These are phyloP conservation scores for Onychostoma macrolepis DNA, from an alignment of 2,113 vertebrate species.

Conservation along the genomic window DNA sequence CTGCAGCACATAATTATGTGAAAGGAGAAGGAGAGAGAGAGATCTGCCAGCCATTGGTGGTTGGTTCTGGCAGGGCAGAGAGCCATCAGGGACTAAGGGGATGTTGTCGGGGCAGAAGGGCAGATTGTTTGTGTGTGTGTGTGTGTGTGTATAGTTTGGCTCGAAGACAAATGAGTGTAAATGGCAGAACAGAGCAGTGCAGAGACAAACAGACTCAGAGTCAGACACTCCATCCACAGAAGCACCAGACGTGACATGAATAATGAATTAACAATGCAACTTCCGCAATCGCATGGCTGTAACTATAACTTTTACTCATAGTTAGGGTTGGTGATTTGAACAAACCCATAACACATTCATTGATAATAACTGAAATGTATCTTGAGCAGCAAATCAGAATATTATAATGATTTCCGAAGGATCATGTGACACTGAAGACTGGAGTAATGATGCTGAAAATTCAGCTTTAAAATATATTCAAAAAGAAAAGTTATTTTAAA, in stretches of 20 bases:
- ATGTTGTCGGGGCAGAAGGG: constrained; percentile 58
- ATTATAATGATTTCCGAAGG: too few relatives aligned
- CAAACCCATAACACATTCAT: neutral
- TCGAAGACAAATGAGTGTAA: constrained; percentile 74
- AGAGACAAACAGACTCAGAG: constrained; percentile 38
- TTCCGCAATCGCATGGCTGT: neutral
- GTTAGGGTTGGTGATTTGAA: neutral
- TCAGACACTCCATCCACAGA: constrained; percentile 47
- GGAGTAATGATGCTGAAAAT: too few relatives aligned
- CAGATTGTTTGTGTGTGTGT: constrained; percentile 39
- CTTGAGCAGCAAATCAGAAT: too few relatives aligned
- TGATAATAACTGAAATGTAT: too few relatives aligned
- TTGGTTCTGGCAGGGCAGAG: constrained; percentile 23
- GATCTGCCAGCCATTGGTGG: neutral
- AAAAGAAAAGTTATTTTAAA: too few relatives aligned
- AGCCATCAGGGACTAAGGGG: constrained; percentile 61
- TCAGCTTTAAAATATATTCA: too few relatives aligned
- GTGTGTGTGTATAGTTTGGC: constrained; percentile 63
- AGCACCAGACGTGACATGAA: neutral
- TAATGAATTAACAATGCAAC: constrained; percentile 9
- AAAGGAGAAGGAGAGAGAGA: constrained; percentile 31
- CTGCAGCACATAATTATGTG: constrained; percentile 58
- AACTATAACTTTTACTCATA: neutral
- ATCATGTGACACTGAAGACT: too few relatives aligned
- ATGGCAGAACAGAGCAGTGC: constrained; percentile 67